Conservation (phyloP, 2,113 vertebrate genomes). For the Charadrius vociferus region DNA sequence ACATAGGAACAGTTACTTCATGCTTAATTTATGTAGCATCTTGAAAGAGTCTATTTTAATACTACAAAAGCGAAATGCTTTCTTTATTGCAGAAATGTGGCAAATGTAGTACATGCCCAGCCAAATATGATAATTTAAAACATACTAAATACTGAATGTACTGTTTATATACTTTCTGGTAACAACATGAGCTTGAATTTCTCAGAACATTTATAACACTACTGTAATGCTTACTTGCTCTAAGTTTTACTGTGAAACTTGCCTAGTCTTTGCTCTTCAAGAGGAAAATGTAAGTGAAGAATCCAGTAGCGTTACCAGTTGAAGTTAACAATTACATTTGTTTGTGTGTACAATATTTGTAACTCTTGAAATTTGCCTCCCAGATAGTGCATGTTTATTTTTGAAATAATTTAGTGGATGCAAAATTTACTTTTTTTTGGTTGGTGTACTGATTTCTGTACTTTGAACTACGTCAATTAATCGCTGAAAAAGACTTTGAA, state of each 20-base stretch:
- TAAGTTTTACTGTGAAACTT: background rate
- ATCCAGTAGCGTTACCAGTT: background rate
- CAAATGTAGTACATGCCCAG: background rate
- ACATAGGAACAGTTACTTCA: background rate
- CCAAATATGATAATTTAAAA: background rate
- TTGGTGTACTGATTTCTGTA: background rate
- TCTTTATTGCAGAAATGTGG: background rate
- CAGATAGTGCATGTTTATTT: background rate
- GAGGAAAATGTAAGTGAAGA: background rate
- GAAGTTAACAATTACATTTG: background rate
- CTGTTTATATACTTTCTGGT: background rate
- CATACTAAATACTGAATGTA: background rate
- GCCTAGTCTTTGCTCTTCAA: background rate
- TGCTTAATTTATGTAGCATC: background rate
- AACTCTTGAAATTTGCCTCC: background rate
- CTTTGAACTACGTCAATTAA: background rate
- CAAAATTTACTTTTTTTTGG: background rate
- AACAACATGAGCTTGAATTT: background rate
- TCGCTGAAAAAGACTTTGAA: background rate
- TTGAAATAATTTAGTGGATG: background rate
- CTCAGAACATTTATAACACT: background rate
- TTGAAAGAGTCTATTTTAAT: background rate
- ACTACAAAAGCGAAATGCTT: background rate
- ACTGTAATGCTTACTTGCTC: background rate
- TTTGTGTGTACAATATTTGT: background rate